Evolutionary conservation across 2,113 vertebrate species (phyloP), one percentile per base, ranked within the genome.

Genomic region (Corythornis vintsioides): DNA sequence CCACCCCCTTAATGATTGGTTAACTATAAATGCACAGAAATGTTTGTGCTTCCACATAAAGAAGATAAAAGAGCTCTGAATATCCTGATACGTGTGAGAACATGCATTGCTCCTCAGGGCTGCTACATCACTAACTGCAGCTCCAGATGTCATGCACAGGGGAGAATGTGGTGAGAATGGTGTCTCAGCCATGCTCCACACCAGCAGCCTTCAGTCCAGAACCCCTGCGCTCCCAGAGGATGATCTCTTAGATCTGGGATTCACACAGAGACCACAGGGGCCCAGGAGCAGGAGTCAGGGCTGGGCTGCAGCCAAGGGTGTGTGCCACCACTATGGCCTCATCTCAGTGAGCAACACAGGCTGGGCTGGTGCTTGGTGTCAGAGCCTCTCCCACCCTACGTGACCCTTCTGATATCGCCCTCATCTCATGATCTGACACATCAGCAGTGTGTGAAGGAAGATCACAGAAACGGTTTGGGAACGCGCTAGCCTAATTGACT

Each of bases 111-210:
- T 73, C 24, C 53, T 2, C 15, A 42, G 42, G 3, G 5, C n/a
- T 48, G 43, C 43, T 67, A 45, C 8, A 4, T 12, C 17, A 3
- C 22, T 12, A 40, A 28, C 9, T 3, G 3, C 42, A 64, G 42
- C 40, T 81, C 48, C 21, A 64, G 50, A 26, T 0, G 6, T 13
- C 4, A 3, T 1, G 13, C 43, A 12, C 0, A 1, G 19, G 19
- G 53, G 21, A 69, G 16, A 65, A 64, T 0, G 1, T 5, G 24
- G 11, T 11, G 20, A 82, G 40, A 70, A 19, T 5, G 76, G 59
- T 1, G 3, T 14, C 47, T 60, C 0, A 2, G 56, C 29, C 0
- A 0, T 40, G 43, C 11, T 75, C 75, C 24, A 1, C 1, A 10
- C 11, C 3, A 3, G 40, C 63, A 84, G 70, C 14, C 22, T 38